Evolutionary conservation across 1,140 invertebrate species (phyloP).

Genomic region (Ips nitidus): DNA sequence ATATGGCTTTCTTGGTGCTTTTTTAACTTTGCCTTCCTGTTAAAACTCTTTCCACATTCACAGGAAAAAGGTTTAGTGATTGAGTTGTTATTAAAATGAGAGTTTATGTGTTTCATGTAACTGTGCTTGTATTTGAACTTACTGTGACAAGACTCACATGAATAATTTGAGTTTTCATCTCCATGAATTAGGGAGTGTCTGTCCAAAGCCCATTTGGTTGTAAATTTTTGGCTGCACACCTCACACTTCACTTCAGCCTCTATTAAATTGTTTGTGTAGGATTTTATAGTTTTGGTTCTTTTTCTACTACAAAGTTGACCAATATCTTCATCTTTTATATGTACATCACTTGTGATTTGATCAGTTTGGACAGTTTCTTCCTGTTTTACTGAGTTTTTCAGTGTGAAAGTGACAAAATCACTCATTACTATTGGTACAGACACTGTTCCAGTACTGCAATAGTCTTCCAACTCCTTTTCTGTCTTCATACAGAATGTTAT

Average conservation of each 20-base stretch:
- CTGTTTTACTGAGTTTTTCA: conserved; percentile 15
- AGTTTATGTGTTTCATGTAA: conserved; percentile 20
- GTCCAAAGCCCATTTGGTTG: conserved; percentile 27
- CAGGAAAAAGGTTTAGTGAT: conserved; percentile 27
- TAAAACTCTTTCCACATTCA: conserved; percentile 30
- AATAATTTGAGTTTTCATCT: conserved; percentile 8
- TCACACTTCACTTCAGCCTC: conserved; percentile 20
- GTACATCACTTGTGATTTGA: neutral
- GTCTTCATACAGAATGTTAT: conserved; percentile 5
- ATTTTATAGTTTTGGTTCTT: neutral
- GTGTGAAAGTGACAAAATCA: conserved; percentile 10
- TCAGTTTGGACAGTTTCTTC: neutral
- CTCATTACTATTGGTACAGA: neutral
- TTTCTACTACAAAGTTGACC: neutral
- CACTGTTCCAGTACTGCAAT: conserved; percentile 7
- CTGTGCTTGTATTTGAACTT: conserved; percentile 32
- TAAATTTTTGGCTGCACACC: conserved; percentile 20
- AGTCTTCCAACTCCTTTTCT: conserved; percentile 12
- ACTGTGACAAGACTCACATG: conserved; percentile 21
- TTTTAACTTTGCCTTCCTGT: conserved; percentile 25
- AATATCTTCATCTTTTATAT: conserved; percentile 10
- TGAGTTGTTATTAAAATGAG: conserved; percentile 14
- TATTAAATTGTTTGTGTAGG: neutral
- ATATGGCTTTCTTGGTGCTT: conserved; percentile 32
- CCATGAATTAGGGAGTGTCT: conserved; percentile 19